Conservation (phyloP, 2,113 vertebrate genomes). For the Ptilorrhoa leucosticta region DNA sequence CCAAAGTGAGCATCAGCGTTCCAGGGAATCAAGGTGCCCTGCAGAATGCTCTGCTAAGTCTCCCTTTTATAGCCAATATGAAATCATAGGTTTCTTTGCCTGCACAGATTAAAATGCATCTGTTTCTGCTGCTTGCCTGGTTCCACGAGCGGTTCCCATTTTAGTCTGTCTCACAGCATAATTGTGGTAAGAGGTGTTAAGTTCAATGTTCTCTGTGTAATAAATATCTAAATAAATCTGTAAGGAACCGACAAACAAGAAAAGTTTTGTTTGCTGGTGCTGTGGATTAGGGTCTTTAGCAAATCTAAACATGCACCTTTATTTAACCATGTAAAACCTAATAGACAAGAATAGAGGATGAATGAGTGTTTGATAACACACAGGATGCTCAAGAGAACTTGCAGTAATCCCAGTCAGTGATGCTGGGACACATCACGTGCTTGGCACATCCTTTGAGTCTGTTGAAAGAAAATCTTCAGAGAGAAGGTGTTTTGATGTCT, state of each 20-base stretch:
- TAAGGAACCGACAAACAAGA: neutral
- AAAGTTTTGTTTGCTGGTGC: neutral
- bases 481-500: neutral
- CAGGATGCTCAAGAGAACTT: neutral
- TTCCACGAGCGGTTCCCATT: neutral
- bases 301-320: neutral
- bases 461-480: neutral
- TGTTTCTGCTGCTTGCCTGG: neutral
- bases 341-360: neutral
- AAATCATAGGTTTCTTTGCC: neutral
- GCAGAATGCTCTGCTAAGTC: neutral
- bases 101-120: neutral
- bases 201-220: neutral
- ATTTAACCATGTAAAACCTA: neutral
- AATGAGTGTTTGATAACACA: neutral
- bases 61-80: neutral
- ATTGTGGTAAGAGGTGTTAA: neutral
- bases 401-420: neutral
- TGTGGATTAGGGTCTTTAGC: neutral
- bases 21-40: neutral
- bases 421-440: neutral
- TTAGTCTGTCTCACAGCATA: neutral
- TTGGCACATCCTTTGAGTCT: neutral
- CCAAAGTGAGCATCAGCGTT: neutral
- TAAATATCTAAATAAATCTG: neutral